Percentiles rank a stretch among this genome's conserved stretches.
Conservation (phyloP, 2,888 invertebrate genomes). For the Epinotia bilunana region DNA sequence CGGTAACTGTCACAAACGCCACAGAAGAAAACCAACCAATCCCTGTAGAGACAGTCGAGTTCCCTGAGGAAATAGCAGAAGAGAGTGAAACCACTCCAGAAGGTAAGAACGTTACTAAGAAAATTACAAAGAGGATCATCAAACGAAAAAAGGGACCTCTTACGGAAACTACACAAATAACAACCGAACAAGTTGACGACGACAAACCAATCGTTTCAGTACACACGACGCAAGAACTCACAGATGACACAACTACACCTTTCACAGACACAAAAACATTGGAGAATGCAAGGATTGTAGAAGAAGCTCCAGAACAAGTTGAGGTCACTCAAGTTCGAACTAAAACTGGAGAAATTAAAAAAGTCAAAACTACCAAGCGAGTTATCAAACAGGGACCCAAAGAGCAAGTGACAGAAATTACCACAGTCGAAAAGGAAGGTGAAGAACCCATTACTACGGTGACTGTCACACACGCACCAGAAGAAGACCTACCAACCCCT, state of each 20-base stretch:
- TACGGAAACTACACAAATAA: slow-evolving; percentile 2
- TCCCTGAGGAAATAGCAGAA: slow-evolving; percentile 17
- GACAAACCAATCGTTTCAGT: slow-evolving; percentile 28
- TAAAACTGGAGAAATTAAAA: slow-evolving; percentile 20
- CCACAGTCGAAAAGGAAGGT: no score
- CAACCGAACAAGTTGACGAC: not conserved
- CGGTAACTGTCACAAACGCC: slow-evolving; percentile 53
- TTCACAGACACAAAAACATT: slow-evolving; percentile 45
- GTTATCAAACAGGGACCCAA: no score
- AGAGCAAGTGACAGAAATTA: not conserved
- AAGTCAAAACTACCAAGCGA: slow-evolving; percentile 43
- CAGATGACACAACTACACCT: slow-evolving; percentile 57
- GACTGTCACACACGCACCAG: no score
- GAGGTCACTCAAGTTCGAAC: slow-evolving; percentile 32
- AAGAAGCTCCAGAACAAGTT: slow-evolving; percentile 31
- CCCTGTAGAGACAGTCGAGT: slow-evolving; percentile 46
- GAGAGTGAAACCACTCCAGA: slow-evolving; percentile 48
- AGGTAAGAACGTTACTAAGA: slow-evolving; percentile 53
- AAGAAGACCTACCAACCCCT: no score
- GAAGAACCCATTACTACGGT: no score
- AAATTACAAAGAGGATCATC: not conserved
- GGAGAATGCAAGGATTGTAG: slow-evolving; percentile 10
- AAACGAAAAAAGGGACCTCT: not conserved
- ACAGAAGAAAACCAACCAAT: slow-evolving; percentile 55
- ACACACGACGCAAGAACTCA: slow-evolving; percentile 56